These are phyloP conservation scores for Typhlichthys subterraneus DNA, from an alignment of 2,797 vertebrate species.

Conservation along the genomic window DNA sequence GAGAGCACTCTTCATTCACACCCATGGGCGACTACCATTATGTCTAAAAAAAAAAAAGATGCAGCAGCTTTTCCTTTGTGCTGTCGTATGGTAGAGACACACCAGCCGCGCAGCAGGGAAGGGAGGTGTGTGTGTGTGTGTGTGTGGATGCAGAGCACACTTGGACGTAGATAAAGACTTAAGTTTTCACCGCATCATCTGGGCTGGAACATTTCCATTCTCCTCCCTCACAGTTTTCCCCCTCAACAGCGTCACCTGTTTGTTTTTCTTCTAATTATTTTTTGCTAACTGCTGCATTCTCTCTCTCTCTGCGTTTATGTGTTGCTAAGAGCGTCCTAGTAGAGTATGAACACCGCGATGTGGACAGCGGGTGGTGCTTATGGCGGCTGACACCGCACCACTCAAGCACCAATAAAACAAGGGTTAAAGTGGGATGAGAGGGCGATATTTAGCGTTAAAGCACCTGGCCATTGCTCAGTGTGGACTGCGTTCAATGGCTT, in stretches of 20 bases:
- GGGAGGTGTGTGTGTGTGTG: not conserved
- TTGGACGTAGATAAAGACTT: constrained; percentile 62
- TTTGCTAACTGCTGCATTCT: constrained; percentile 35
- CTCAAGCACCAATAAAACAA: constrained; percentile 48
- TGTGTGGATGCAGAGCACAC: constrained; percentile 39
- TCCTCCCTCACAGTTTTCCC: constrained; percentile 2
- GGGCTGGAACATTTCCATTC: constrained; percentile 37
- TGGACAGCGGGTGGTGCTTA: constrained; percentile 71
- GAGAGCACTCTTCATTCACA: constrained; percentile 45
- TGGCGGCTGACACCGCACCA: constrained; percentile 62
- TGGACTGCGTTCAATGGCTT: constrained; percentile 42
- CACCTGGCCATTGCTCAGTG: too few species aligned
- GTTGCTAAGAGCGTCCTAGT: constrained; percentile 49
- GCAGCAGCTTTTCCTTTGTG: constrained; percentile 56
- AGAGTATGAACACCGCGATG: constrained; percentile 65
- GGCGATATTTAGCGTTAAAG: too few species aligned
- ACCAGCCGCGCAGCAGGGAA: constrained; percentile 28
- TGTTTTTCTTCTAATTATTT: not conserved
- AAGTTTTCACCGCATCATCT: constrained; percentile 59
- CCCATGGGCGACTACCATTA: constrained; percentile 37
- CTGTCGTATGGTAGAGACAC: constrained; percentile 38
- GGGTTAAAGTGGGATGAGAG: constrained; percentile 23
- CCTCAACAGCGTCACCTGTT: constrained; percentile 27
- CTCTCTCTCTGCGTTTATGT: constrained; percentile 24
- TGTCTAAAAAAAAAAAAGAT: constrained; percentile 42